Evolutionary conservation across 2,797 vertebrate species (phyloP), one percentile per base, ranked within the genome.

Genomic region (Urophycis tenuis): DNA sequence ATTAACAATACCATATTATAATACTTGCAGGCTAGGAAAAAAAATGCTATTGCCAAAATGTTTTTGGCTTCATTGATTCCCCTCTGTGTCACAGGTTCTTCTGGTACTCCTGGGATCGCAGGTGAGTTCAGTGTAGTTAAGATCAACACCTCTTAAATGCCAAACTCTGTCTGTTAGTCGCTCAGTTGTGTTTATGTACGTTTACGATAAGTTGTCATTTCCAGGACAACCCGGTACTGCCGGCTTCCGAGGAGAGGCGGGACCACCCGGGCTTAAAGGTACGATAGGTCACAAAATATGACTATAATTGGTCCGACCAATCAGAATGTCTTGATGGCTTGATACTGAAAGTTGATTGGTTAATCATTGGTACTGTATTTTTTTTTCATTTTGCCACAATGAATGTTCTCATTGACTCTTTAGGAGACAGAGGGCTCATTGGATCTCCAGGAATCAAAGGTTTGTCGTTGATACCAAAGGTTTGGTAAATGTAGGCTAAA

Each of bases 201-300:
- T 19, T 70, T 32, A 32, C 12, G 12, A 14, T 30, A 31, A 70
- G 29, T 15, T 29, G 86, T 78, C 81, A 82, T 22, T 78, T 85
- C n/a, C 75, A 95, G 95, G 95, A 86, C 87, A 91, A 83, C 89
- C 91, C 25, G 97, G 97, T 78, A 35, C 87, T 76, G 95, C 95
- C 85, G 97, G 97, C 71, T 95, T 95, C 89, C 95, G 95, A 89
- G 97, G 97, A 0, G 96, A 98, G 88, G 81, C 91, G 72, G 97
- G 97, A 64, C 75, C 85, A 60, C 89, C 93, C 72, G 97, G 97
- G 64, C 35, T 88, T 81, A 98, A 98, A 95, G 97, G 97, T 96
- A 82, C 14, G 36, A 81, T 53, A 30, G 80, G 9, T 70, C 30
- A 30, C 15, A 75, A 30, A 49, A 74, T 41, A 60, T 60, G 2